Base-by-base conservation (phyloP, 2,888 invertebrate species). In the Endotricha flammealis region DNA sequence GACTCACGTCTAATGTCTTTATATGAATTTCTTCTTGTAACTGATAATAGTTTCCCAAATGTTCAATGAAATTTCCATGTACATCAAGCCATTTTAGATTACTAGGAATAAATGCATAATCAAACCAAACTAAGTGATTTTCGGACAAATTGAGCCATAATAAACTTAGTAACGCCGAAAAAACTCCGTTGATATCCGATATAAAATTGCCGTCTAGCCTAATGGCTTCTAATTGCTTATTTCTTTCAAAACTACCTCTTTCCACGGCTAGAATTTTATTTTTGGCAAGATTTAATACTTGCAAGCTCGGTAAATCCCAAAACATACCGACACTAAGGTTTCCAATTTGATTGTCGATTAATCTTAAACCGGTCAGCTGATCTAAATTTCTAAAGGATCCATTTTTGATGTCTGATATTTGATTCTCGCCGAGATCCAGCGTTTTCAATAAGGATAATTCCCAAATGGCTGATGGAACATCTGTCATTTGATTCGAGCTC, bases 91-190 rank as follows among this genome's bases (percentile, higher is more conserved):
- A 95, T 75, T 95, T 94, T 23, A 97, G 88, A 70, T 94, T 95
- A 45, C 91, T 92, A 1, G 96, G 96, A 52, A 96, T 92, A 64
- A 96, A 95, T 12, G 96, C 95, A 61, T 95, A 96, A 75, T 96
- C 96, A 76, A 97, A 96, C 95, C 95, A 95, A 29, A 94, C 93
- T 59, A 97, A 88, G 76, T 95, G 95, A 81, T 96, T 96, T 75
- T 95, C 95, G 5, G 95, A 95, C 29, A 96, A 88, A 83, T 96
- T 96, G 33, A 97, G 83, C 93, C 96, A 93, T 55, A 95, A 80
- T 37, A 97, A 87, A 51, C 92, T 93, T 14, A 93, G 89, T 39
- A 97, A 85, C 16, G 95, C 92, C 8, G 95, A 92, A 72, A 96
- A 95, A 41, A 95, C 93, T 12, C 95, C 95, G 73, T 96, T 96